Evolutionary conservation across 2,113 vertebrate species (phyloP).

Genomic region (Saguinus imperator): DNA sequence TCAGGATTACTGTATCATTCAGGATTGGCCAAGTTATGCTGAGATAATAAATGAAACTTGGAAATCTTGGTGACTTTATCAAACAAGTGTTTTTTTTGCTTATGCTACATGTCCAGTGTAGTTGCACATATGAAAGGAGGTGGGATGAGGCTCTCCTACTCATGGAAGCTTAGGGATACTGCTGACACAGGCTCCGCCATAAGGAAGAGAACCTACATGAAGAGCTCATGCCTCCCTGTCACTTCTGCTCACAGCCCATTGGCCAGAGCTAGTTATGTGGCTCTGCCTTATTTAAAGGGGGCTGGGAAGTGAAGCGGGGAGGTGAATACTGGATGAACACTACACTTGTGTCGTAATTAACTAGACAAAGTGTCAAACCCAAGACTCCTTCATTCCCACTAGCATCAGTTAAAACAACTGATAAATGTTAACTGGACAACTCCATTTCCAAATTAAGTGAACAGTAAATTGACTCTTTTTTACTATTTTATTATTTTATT

Average conservation of each 20-base stretch:
- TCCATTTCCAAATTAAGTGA: neutral
- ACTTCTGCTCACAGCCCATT: neutral
- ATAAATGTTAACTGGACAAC: neutral
- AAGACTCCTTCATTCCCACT: neutral
- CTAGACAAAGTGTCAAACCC: neutral
- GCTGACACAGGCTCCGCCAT: neutral
- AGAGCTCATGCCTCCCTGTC: neutral
- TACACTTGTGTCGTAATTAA: neutral
- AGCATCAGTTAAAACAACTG: neutral
- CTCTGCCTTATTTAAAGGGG: neutral
- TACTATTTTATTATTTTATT: neutral
- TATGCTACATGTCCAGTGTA: neutral
- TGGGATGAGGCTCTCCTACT: neutral
- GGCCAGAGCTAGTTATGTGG: neutral
- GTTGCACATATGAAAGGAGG: neutral
- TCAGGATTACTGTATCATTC: neutral
- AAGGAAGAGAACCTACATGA: fast-evolving
- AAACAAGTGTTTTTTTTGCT: neutral
- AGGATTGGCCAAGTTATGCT: neutral
- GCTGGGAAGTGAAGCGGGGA: neutral
- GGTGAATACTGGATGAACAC: neutral
- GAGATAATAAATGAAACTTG: neutral
- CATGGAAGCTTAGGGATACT: neutral
- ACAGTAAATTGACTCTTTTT: neutral
- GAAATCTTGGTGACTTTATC: neutral